A percentile compares a stretch with the other conserved stretches of the same genome.
phyloP scores from a whole-genome alignment of 2,797 vertebrate species.

The Pangasius mekongensis region DNA sequence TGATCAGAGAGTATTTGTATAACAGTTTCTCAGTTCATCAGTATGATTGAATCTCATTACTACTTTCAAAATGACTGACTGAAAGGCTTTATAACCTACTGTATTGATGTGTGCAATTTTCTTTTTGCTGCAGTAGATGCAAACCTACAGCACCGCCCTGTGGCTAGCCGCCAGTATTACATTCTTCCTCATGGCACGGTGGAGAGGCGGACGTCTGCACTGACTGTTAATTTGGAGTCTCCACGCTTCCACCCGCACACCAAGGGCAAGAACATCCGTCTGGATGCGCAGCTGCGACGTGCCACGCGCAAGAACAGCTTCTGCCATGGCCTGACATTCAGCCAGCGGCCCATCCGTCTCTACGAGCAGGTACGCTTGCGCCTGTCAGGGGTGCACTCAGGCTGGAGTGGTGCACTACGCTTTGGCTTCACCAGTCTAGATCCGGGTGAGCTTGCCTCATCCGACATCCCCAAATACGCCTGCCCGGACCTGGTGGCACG shows the following conservation, averaged over 20 bases:
- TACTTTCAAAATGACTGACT: not conserved
- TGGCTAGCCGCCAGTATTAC: constrained; percentile 88
- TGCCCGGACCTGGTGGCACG: constrained; percentile 96
- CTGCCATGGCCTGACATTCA: constrained; percentile 97
- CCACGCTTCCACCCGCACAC: constrained; percentile 93
- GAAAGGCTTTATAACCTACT: not conserved
- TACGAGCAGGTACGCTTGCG: constrained; percentile 96
- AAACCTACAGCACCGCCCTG: constrained; percentile 84
- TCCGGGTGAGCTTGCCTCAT: constrained; percentile 85
- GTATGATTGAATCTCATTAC: not conserved
- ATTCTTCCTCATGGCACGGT: constrained; percentile 80
- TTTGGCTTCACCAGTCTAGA: constrained; percentile 96
- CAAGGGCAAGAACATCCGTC: constrained; percentile 95
- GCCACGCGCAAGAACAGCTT: constrained; percentile 97
- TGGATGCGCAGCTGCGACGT: constrained; percentile 90
- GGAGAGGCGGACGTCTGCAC: constrained; percentile 79
- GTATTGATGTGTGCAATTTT: not conserved
- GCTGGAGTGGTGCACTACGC: constrained; percentile 96
- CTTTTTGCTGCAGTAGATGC: constrained; percentile 75
- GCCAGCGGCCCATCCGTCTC: constrained; percentile 90
- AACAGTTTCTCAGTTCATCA: not conserved
- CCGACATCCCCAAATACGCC: constrained; percentile 97
- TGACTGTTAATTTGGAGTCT: constrained; percentile 78
- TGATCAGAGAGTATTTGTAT: not conserved
- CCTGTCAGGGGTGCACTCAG: constrained; percentile 88